Conservation (phyloP, 2,797 vertebrate species). For the Halcyon leucocephala region DNA sequence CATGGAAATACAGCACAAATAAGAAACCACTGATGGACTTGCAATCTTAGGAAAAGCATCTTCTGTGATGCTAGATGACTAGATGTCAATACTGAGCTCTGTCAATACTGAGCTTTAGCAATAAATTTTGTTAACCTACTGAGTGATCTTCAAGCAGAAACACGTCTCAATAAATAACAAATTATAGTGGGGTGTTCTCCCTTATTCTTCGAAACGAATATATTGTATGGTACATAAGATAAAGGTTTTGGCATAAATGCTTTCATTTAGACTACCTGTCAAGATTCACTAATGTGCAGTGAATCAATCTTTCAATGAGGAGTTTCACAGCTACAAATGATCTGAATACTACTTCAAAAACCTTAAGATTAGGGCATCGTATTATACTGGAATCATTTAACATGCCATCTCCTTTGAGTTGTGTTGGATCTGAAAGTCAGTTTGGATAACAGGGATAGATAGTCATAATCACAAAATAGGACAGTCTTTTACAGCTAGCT, state of each 20-base stretch:
- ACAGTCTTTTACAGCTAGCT: background rate
- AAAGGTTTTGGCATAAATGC: background rate
- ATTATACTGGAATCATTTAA: background rate
- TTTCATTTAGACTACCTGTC: background rate
- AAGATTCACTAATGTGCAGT: background rate
- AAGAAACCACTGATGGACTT: background rate
- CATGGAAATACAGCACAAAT: background rate
- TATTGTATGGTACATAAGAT: background rate
- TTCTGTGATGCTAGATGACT: background rate
- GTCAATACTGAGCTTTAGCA: background rate
- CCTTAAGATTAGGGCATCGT: background rate
- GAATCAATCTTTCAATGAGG: background rate
- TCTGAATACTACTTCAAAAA: background rate
- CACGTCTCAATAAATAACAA: background rate
- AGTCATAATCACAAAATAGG: background rate
- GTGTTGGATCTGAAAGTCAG: background rate
- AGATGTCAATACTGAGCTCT: background rate
- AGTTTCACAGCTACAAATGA: background rate
- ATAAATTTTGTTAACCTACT: background rate
- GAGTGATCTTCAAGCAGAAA: background rate
- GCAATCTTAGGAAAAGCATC: background rate
- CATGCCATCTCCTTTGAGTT: background rate
- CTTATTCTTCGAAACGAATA: background rate
- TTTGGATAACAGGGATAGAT: background rate
- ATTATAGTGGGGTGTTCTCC: background rate